phyloP scores from a whole-genome alignment of 2,113 vertebrate species.

The Eleginops maclovinus region DNA sequence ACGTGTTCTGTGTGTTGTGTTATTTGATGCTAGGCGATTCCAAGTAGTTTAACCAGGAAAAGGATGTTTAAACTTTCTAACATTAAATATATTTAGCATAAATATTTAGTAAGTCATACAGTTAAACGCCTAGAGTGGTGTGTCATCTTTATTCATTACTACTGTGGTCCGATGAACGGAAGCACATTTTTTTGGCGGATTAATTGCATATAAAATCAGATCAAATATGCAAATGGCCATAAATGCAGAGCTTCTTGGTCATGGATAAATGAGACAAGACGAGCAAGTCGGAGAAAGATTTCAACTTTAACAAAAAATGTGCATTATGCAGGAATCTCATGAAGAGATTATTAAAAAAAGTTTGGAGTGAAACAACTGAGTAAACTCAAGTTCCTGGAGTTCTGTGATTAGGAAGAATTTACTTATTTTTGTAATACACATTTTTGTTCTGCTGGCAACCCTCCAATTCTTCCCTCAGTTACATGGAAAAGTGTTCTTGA shows the following conservation, averaged over 20 bases:
- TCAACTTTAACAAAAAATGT: no score
- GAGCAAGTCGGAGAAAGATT: background rate
- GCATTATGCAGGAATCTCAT: no score
- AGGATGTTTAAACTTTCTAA: background rate
- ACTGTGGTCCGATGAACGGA: background rate
- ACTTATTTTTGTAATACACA: background rate
- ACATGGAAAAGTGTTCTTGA: background rate
- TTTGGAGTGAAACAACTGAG: background rate
- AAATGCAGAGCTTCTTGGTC: background rate
- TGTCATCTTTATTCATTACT: background rate
- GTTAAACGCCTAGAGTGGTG: background rate
- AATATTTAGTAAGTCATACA: background rate
- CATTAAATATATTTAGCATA: background rate
- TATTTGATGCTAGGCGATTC: background rate
- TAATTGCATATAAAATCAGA: background rate
- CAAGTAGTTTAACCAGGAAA: background rate
- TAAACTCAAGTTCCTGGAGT: conserved; percentile 7
- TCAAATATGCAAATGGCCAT: background rate
- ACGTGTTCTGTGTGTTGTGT: background rate
- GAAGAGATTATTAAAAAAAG: no score
- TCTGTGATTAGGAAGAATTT: conserved; percentile 1
- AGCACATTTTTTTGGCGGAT: background rate
- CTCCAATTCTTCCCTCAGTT: background rate
- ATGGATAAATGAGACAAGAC: background rate
- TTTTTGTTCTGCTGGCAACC: background rate